Percentiles rank a stretch among this genome's conserved stretches.
Evolutionary conservation across 2,888 invertebrate genomes (phyloP).

Genomic region (Anticlea derivata): DNA sequence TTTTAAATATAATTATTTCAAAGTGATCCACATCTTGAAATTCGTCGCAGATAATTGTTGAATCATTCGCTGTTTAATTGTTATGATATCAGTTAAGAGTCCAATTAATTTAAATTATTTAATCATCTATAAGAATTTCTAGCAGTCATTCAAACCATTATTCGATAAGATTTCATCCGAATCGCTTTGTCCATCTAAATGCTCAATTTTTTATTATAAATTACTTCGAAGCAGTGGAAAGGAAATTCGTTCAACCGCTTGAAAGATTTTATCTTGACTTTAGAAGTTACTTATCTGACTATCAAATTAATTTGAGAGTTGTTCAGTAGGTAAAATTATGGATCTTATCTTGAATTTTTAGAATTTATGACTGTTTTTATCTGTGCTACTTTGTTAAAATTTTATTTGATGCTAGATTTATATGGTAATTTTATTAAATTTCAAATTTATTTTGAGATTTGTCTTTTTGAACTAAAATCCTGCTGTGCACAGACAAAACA

Average conservation of each 20-base stretch:
- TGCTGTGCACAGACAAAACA: no score
- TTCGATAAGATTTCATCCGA: slow-evolving; percentile 1
- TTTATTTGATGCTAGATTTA: neutral
- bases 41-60: no score
- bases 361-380: slow-evolving; percentile 13
- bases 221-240: slow-evolving; percentile 20
- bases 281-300: slow-evolving; percentile 27
- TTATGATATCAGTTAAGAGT: neutral
- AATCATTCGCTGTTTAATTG: no score
- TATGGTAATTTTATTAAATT: no score
- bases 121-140: no score
- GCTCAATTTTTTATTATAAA: slow-evolving; percentile 14
- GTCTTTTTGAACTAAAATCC: no score
- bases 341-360: slow-evolving; percentile 23
- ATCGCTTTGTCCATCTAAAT: slow-evolving; percentile 17
- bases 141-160: slow-evolving; percentile 1
- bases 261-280: slow-evolving; percentile 28
- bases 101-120: slow-evolving; percentile 8
- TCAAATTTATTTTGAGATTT: no score
- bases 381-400: neutral
- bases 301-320: slow-evolving; percentile 33
- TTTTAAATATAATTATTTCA: no score
- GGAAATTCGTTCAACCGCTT: slow-evolving; percentile 21
- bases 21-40: no score
- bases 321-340: slow-evolving; percentile 18